phyloP scores from a whole-genome alignment of 1,140 invertebrate species.

The Orius insidiosus region DNA sequence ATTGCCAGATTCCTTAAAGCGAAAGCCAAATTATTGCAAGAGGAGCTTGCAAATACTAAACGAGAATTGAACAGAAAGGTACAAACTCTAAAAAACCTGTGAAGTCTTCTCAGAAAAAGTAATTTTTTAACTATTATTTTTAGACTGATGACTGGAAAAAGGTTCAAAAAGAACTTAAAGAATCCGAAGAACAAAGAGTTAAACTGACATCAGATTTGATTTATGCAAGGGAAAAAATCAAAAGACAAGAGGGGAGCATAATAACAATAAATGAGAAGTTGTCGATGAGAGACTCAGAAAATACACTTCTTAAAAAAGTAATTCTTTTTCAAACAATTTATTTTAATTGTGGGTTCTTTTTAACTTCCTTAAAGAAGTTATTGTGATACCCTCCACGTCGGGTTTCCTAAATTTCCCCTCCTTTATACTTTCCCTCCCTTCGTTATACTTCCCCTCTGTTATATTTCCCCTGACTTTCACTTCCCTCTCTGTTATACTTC shows the following conservation, averaged over 20 bases:
- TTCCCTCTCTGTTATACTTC: too few relatives aligned
- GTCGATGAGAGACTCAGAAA: conserved; percentile 10
- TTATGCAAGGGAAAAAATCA: conserved; percentile 11
- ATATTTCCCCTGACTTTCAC: too few relatives aligned
- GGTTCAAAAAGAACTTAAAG: conserved; percentile 7
- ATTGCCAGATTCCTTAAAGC: conserved; percentile 10
- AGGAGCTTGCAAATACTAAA: conserved; percentile 8
- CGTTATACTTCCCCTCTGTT: too few relatives aligned
- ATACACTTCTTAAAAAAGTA: conserved; percentile 13
- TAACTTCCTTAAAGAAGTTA: too few relatives aligned
- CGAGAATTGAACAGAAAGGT: conserved; percentile 5
- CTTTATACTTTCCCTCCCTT: too few relatives aligned
- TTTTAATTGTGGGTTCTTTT: too few relatives aligned
- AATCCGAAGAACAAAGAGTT: conserved; percentile 11
- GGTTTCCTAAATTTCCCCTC: too few relatives aligned
- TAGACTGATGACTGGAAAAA: conserved; percentile 13
- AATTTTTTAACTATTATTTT: too few relatives aligned
- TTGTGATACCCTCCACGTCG: too few relatives aligned
- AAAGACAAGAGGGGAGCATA: conserved; percentile 10
- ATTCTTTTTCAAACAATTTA: not conserved
- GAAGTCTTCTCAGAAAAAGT: too few relatives aligned
- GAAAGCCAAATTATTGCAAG: conserved; percentile 13
- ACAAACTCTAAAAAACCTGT: too few relatives aligned
- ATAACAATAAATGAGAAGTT: conserved; percentile 9
- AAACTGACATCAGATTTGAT: conserved; percentile 4